Conservation (phyloP, 2,888 invertebrate genomes). For the Periphyllus acericola region DNA sequence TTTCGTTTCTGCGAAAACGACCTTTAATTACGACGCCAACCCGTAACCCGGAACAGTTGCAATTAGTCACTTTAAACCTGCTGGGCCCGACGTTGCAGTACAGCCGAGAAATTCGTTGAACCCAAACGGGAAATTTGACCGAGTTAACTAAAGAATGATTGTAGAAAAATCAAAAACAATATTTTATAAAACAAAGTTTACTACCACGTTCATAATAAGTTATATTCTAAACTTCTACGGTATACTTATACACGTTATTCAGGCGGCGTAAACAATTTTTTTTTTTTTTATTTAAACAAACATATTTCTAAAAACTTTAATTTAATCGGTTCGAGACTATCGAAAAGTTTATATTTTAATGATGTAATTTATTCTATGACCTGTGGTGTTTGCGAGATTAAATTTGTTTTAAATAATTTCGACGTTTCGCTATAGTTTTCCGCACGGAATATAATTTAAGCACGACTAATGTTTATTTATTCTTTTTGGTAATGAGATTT, state of each 20-base stretch:
- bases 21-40: conserved; percentile 58
- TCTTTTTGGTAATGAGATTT: no score
- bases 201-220: not conserved
- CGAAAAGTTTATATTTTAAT: no score
- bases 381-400: no score
- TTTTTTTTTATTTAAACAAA: no score
- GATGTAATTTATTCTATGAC: no score
- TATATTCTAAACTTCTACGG: not conserved
- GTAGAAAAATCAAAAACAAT: conserved; percentile 23
- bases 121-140: conserved; percentile 35
- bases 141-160: conserved; percentile 21
- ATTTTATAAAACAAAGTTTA: conserved; percentile 29
- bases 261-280: not conserved
- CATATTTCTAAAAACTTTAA: not conserved
- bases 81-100: conserved; percentile 37
- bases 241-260: not conserved
- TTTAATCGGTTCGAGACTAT: not conserved
- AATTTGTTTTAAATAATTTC: no score
- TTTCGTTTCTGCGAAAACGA: conserved; percentile 55
- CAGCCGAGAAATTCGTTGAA: conserved; percentile 38
- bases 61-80: conserved; percentile 60
- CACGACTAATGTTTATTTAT: no score
- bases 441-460: no score
- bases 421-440: no score
- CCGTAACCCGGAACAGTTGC: conserved; percentile 57